phyloP scores from a whole-genome alignment of 2,113 vertebrate genomes.

The Rhynchopsitta pachyrhyncha region DNA sequence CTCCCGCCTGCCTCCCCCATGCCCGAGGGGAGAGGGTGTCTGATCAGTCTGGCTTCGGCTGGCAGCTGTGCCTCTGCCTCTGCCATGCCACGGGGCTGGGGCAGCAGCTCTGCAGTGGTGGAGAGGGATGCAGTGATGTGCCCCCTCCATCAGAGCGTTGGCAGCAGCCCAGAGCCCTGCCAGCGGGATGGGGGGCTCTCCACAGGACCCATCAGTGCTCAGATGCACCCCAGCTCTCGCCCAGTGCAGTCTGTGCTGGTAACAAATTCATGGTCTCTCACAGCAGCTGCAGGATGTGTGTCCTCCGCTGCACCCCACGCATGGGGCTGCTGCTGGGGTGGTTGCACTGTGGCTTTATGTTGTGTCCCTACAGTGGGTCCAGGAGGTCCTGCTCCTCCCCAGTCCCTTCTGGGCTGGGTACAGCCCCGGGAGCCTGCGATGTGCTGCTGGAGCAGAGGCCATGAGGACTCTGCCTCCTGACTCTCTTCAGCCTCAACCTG shows the following conservation, averaged over 20 bases:
- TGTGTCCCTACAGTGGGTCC: accelerated
- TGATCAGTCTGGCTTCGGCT: conserved; percentile 28
- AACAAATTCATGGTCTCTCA: neutral
- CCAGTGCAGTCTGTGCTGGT: neutral
- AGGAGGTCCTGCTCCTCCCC: neutral
- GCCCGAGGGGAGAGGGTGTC: neutral
- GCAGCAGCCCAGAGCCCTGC: neutral
- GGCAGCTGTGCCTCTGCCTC: neutral
- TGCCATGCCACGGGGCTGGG: neutral
- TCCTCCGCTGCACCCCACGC: neutral
- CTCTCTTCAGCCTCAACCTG: neutral
- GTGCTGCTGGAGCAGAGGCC: neutral
- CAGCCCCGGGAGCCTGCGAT: accelerated
- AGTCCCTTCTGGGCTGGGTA: neutral
- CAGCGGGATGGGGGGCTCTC: neutral
- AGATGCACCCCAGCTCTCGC: neutral
- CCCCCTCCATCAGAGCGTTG: neutral
- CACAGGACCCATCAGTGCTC: neutral
- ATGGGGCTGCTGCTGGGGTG: accelerated
- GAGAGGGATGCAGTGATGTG: neutral
- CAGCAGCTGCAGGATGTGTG: neutral
- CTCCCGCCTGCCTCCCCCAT: neutral
- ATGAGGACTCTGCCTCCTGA: neutral
- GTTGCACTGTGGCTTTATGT: accelerated
- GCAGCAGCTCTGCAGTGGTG: neutral